These are phyloP conservation scores for Mythimna vitellina DNA, from an alignment of 2,888 invertebrate species.

Conservation along the genomic window DNA sequence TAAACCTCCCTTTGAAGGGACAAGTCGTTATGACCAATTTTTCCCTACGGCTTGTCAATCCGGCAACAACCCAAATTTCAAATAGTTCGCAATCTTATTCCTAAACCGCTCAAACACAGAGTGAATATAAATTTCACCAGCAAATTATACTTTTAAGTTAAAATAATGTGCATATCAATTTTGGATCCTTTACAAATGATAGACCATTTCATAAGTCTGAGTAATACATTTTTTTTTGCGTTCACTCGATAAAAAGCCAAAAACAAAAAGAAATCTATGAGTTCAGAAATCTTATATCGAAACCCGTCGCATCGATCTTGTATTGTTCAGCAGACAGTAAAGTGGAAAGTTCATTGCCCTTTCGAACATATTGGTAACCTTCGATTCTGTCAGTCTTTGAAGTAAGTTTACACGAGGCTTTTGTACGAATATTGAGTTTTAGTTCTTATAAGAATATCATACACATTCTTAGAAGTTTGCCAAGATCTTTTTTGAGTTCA, in stretches of 20 bases:
- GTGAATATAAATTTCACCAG: neutral
- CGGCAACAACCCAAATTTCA: too few relatives aligned
- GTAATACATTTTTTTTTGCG: neutral
- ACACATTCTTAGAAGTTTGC: neutral
- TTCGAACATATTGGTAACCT: conserved; percentile 20
- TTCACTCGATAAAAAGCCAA: neutral
- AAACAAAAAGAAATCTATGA: neutral
- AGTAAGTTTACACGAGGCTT: conserved; percentile 13
- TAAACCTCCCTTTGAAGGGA: too few relatives aligned
- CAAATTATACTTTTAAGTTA: neutral
- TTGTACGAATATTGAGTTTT: conserved; percentile 11
- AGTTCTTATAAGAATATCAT: neutral
- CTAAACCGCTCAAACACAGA: too few relatives aligned
- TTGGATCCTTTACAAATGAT: neutral
- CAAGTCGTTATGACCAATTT: too few relatives aligned
- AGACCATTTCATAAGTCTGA: neutral
- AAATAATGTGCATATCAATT: neutral
- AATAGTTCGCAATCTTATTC: too few relatives aligned
- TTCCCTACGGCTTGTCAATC: too few relatives aligned
- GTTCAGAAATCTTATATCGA: neutral
- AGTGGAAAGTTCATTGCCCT: conserved; percentile 49
- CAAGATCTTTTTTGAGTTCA: neutral
- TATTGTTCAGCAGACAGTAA: conserved; percentile 12
- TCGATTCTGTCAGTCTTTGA: neutral
- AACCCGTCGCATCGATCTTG: conserved; percentile 8